Percentiles rank a stretch among this genome's conserved stretches.
Conservation (phyloP, 2,113 vertebrate genomes). For the Chloroceryle aenea region DNA sequence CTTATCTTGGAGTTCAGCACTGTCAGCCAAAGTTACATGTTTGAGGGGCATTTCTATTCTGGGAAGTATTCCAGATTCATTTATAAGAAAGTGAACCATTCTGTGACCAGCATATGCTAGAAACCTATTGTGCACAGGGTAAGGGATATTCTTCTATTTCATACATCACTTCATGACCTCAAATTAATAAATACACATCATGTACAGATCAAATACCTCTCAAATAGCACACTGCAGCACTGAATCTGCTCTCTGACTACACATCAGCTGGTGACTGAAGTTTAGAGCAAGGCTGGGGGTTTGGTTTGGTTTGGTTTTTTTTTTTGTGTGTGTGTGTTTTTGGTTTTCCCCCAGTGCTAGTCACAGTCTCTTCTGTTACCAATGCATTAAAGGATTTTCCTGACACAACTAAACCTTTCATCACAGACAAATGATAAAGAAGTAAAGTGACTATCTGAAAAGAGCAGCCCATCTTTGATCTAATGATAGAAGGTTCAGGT, state of each 20-base stretch:
- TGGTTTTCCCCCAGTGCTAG: not conserved
- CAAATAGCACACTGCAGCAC: not conserved
- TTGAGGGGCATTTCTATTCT: conserved; percentile 7
- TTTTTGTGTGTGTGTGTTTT: not conserved
- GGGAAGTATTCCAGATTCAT: conserved; percentile 24
- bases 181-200: not conserved
- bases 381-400: not conserved
- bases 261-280: not conserved
- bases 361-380: not conserved
- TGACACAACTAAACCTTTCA: not conserved
- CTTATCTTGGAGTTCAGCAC: not conserved
- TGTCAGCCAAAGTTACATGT: not conserved
- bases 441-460: not conserved
- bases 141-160: not conserved
- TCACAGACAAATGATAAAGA: not conserved
- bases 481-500: not conserved
- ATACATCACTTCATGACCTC: not conserved
- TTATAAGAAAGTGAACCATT: conserved; percentile 16
- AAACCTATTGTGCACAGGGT: not conserved
- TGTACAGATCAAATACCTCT: not conserved
- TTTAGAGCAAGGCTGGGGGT: not conserved
- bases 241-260: not conserved
- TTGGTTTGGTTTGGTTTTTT: not conserved
- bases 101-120: not conserved
- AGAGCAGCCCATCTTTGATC: not conserved